These are phyloP conservation scores for Macaca nemestrina DNA, from an alignment of 2,113 vertebrate species.

Conservation along the genomic window DNA sequence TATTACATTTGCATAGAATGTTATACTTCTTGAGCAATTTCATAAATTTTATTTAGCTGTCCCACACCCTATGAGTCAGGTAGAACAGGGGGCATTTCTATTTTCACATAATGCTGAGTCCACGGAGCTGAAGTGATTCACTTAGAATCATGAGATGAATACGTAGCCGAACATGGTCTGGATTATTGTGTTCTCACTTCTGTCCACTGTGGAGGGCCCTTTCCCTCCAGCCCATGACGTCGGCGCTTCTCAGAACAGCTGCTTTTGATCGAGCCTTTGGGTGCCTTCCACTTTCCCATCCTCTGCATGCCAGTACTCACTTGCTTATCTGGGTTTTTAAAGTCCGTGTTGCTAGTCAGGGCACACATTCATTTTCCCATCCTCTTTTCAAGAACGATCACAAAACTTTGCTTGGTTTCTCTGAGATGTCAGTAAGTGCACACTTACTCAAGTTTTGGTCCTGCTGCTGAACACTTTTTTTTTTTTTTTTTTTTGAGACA, in stretches of 20 bases:
- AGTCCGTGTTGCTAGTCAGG: not conserved
- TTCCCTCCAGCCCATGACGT: not conserved
- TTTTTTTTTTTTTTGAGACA: too few relatives aligned
- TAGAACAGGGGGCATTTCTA: not conserved
- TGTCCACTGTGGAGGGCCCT: not conserved
- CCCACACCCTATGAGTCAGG: not conserved
- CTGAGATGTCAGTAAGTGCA: not conserved
- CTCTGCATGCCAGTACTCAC: fast-evolving
- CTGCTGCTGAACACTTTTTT: fast-evolving
- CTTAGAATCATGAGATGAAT: not conserved
- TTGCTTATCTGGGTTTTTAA: not conserved
- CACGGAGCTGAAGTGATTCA: not conserved
- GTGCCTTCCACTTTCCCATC: not conserved
- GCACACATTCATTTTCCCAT: not conserved
- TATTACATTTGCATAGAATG: not conserved
- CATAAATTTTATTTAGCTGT: not conserved
- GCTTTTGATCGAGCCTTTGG: not conserved
- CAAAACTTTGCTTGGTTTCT: not conserved
- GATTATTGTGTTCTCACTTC: not conserved
- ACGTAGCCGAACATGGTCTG: not conserved
- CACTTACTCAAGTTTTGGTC: not conserved
- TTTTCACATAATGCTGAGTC: not conserved
- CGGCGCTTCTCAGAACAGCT: not conserved
- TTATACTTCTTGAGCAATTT: not conserved
- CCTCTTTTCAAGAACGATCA: not conserved